phyloP scores from a whole-genome alignment of 2,113 vertebrate species.

The Pseudorasbora parva region DNA sequence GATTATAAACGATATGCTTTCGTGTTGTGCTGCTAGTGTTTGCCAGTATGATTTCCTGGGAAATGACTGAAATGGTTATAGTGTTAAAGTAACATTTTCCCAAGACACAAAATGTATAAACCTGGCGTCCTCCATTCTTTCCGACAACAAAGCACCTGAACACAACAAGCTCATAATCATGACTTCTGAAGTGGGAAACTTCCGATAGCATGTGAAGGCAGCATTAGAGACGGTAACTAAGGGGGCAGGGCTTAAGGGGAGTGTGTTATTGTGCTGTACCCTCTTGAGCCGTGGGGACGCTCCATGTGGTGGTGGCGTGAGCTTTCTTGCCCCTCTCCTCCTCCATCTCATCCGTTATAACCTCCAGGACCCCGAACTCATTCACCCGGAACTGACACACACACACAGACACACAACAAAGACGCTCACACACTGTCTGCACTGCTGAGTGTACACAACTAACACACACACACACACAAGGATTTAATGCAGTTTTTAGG shows the following conservation, averaged over 20 bases:
- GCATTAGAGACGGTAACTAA: not conserved
- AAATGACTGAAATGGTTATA: too few species aligned
- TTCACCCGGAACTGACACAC: conserved; percentile 63
- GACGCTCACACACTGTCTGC: conserved; percentile 2
- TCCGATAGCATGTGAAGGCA: too few species aligned
- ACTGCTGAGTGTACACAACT: not conserved
- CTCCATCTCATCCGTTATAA: conserved; percentile 66
- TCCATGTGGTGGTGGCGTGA: conserved; percentile 86
- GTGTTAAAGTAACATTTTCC: too few species aligned
- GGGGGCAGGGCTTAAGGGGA: not conserved
- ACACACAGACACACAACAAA: conserved; percentile 16
- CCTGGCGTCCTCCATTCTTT: too few species aligned
- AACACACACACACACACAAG: conserved; percentile 7
- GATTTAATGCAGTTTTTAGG: too few species aligned
- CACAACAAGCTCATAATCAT: too few species aligned
- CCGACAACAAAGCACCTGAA: too few species aligned
- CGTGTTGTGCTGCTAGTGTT: too few species aligned
- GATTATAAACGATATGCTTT: too few species aligned
- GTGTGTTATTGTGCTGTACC: conserved; percentile 68
- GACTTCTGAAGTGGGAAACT: too few species aligned
- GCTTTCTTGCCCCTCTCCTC: conserved; percentile 86
- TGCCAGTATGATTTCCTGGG: too few species aligned
- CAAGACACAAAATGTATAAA: too few species aligned
- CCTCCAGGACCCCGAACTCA: conserved; percentile 68
- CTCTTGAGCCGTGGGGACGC: conserved; percentile 85